Base-by-base conservation (phyloP, 2,797 vertebrate species). In the Nannoperca obscura region DNA sequence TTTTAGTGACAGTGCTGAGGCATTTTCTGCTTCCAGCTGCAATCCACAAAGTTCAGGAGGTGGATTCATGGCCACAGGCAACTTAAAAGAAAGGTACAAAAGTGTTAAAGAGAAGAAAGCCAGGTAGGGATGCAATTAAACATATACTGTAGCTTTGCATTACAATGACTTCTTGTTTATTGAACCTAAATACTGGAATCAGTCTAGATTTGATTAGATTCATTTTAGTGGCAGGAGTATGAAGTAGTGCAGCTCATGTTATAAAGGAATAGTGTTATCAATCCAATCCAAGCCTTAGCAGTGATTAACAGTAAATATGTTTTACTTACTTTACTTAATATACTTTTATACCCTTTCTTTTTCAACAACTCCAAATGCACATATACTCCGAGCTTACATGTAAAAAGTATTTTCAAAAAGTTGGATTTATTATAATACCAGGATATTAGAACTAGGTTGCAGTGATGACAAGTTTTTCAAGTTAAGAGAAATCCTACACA, bases 121-220 rank as follows among this genome's bases (percentile, higher is more conserved):
- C 4, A 10, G 24, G 38, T 3, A 17, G 13, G 24, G 17, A 17
- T 47, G 32, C 53, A 10, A 38, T 38, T 38, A 38, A 38, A 1
- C 3, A 15, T 20, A 5, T 30, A 4, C 17, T 44, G 47, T 13
- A 67, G 57, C 30, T 60, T 5, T 24, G 22, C 0, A 7, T 15
- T 6, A 64, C 32, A 17, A 24, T 36, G 13, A 42, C 6, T 14
- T 32, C 53, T 68, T 72, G 72, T 67, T 67, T 75, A 68, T 19
- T 2, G 30, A 2, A 52, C 72, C 36, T 13, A 67, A 82, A 69
- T 69, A 24, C 44, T 5, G 14, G 4, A 5, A n/a, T 49, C 46
- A 65, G 57, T 24, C 24, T 34, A 20, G 2, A 67, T 47, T 53
- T 78, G 65, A 84, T 81, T 74, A 64, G 40, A 67, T 59, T 20